phyloP scores from a whole-genome alignment of 2,888 invertebrate genomes.

The Orthosia gracilis region DNA sequence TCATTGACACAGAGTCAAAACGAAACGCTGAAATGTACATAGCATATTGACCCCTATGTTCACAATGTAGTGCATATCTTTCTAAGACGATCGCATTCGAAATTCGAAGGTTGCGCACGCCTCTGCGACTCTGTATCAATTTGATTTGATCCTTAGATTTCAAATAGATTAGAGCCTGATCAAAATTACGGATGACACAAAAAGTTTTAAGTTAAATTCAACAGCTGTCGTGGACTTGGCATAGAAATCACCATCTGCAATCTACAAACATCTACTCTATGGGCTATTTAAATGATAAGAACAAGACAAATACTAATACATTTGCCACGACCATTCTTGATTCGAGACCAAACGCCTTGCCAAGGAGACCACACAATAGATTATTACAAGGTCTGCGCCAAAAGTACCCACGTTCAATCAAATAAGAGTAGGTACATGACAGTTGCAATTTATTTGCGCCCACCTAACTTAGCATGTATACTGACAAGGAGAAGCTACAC shows the following conservation, averaged over 20 bases:
- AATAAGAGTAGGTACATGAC: conserved; percentile 68
- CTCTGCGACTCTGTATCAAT: too few relatives aligned
- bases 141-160: too few relatives aligned
- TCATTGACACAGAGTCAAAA: too few relatives aligned
- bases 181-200: neutral
- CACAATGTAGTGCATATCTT: too few relatives aligned
- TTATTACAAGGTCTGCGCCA: conserved; percentile 83
- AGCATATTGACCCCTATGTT: too few relatives aligned
- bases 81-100: too few relatives aligned
- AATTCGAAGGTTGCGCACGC: too few relatives aligned
- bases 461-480: conserved; percentile 68
- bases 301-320: conserved; percentile 61
- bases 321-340: conserved; percentile 69
- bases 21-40: too few relatives aligned
- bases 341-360: conserved; percentile 68
- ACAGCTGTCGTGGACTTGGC: neutral
- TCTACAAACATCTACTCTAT: conserved; percentile 12
- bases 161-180: too few relatives aligned
- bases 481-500: conserved; percentile 58
- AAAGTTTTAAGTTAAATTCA: neutral
- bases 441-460: conserved; percentile 81
- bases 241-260: neutral
- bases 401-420: conserved; percentile 85
- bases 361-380: conserved; percentile 81
- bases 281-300: conserved; percentile 44